Evolutionary conservation across 2,888 invertebrate species (phyloP), one percentile per base, ranked within the genome.

Genomic region (Pyrrhia umbra): DNA sequence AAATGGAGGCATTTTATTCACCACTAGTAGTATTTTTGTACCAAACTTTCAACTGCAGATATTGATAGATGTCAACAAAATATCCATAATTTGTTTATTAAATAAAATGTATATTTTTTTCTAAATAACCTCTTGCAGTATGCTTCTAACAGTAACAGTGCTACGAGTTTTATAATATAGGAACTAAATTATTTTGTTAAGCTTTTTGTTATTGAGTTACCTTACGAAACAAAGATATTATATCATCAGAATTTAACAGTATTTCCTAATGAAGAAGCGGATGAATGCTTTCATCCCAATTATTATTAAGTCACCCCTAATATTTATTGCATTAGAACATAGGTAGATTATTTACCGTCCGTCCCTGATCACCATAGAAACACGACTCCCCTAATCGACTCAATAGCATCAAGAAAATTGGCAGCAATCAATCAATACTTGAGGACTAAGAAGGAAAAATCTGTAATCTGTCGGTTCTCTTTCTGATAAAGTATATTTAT

Each of bases 381-480:
- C 71, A 42, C 21, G 57, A 73, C 37, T 60, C 63, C 74, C 74
- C 68, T 62, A 42, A 68, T 58, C 45, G 52, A 55, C 10, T 68
- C 15, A 16, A 68, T 57, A 49, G 57, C 74, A 9, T 25, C 45
- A 63, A 55, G 52, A 54, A 62, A 56, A 50, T 62, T 21, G 43
- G 8, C 23, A 25, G 15, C 39, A 46, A 65, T 58, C 52, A 54
- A 71, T 69, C 69, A 54, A 66, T 71, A 69, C 16, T 70, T 43
- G 23, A 50, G 20, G 63, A 55, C 6, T 46, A 23, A 4, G 43
- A n/a, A 55, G 16, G 13, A 55, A 49, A 49, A 34, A 27, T 37
- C 1, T 13, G 40, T 20, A 20, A 52, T 60, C 61, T 61, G 18
- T 47, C 47, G 18, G 15, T 6, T 18, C 66, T 46, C 18, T n/a